Evolutionary conservation across 2,113 vertebrate species (phyloP).

Genomic region (Blennius ocellaris): DNA sequence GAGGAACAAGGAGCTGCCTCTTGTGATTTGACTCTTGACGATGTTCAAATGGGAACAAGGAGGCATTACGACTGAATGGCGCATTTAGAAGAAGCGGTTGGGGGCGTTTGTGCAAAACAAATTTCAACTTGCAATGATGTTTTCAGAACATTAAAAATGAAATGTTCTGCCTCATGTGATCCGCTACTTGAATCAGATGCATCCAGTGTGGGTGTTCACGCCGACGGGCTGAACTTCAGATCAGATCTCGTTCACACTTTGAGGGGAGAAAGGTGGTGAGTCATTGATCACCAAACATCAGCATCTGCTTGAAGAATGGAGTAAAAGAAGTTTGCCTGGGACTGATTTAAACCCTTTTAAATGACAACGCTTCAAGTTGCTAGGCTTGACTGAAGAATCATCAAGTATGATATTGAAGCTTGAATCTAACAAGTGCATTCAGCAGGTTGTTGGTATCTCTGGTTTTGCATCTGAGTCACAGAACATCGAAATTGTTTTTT

Average conservation of each 20-base stretch:
- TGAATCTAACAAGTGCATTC: constrained; percentile 49
- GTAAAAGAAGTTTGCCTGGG: constrained; percentile 23
- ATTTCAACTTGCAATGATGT: constrained; percentile 25
- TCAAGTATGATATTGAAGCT: not conserved
- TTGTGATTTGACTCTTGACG: constrained; percentile 12
- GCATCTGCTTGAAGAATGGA: constrained; percentile 10
- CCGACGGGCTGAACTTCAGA: constrained; percentile 16
- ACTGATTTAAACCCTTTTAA: constrained; percentile 9
- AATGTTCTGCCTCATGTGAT: constrained; percentile 7
- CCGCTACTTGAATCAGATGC: constrained; percentile 12
- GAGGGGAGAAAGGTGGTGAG: not conserved
- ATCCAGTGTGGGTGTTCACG: constrained; percentile 23
- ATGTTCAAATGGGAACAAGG: constrained; percentile 5
- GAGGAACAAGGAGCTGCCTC: constrained; percentile 21
- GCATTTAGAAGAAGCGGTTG: not conserved
- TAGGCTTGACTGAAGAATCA: no score
- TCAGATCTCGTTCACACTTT: not conserved
- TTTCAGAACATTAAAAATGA: constrained; percentile 7
- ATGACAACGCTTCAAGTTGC: no score
- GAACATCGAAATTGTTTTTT: constrained; percentile 11
- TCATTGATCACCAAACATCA: constrained; percentile 25
- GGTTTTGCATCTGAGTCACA: constrained; percentile 47
- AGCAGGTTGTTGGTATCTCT: constrained; percentile 34
- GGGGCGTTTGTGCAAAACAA: not conserved
- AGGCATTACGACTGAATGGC: not conserved